These are phyloP conservation scores for Papilio helenus DNA, from an alignment of 1,140 invertebrate genomes.

Conservation along the genomic window DNA sequence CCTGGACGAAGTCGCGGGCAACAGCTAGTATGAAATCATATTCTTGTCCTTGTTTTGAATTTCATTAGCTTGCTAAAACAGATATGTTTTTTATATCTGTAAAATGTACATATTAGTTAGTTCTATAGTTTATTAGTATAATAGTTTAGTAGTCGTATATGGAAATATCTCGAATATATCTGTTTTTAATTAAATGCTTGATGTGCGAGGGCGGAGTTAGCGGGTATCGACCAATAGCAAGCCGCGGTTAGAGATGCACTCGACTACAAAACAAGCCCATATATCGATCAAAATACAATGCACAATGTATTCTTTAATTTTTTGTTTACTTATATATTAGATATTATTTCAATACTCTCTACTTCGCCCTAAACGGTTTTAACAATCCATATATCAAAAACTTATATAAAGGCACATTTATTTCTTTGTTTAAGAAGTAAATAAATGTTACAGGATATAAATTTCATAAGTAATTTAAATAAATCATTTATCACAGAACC, in stretches of 20 bases:
- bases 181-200: conserved; percentile 12
- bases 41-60: too few species aligned
- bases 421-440: not conserved
- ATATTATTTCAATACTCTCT: too few species aligned
- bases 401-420: too few species aligned
- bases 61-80: too few species aligned
- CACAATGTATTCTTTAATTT: not conserved
- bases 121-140: not conserved
- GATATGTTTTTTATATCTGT: too few species aligned
- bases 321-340: not conserved
- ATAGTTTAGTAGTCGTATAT: not conserved
- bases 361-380: too few species aligned
- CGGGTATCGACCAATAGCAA: not conserved
- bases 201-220: conserved; percentile 1
- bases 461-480: not conserved
- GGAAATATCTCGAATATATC: not conserved
- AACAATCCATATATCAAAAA: too few species aligned
- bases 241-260: not conserved
- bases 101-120: too few species aligned
- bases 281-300: not conserved
- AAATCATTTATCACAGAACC: not conserved
- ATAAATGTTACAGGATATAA: not conserved
- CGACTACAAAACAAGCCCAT: not conserved
- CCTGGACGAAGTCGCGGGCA: too few species aligned
- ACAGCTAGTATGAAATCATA: too few species aligned